phyloP scores from a whole-genome alignment of 2,888 invertebrate species.

The Aphodius sticticus region DNA sequence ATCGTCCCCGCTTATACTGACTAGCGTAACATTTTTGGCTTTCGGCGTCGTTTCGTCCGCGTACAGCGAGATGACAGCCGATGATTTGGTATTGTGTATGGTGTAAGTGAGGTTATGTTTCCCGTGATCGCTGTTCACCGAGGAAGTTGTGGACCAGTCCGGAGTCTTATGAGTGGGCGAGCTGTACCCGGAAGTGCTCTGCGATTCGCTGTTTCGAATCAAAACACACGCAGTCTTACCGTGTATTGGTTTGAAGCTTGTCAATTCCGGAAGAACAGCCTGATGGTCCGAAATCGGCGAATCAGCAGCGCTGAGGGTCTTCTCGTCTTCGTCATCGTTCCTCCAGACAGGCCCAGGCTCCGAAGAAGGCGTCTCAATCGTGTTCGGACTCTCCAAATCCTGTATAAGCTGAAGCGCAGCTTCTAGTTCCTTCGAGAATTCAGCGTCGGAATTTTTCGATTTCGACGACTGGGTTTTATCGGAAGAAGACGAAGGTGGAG shows the following conservation, averaged over 20 bases:
- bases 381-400: slow-evolving; percentile 62
- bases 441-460: slow-evolving; percentile 59
- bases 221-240: slow-evolving; percentile 56
- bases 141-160: slow-evolving; percentile 59
- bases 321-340: slow-evolving; percentile 56
- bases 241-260: slow-evolving; percentile 53
- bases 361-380: slow-evolving; percentile 60
- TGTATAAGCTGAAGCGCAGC: slow-evolving; percentile 63
- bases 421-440: slow-evolving; percentile 62
- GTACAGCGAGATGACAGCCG: slow-evolving; percentile 60
- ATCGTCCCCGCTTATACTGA: slow-evolving; percentile 56
- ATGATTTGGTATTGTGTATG: slow-evolving; percentile 59
- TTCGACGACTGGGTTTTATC: slow-evolving; percentile 53
- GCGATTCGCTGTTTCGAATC: slow-evolving; percentile 58
- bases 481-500: slow-evolving; percentile 48
- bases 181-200: slow-evolving; percentile 63
- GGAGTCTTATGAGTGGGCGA: slow-evolving; percentile 60
- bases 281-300: slow-evolving; percentile 55
- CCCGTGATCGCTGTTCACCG: slow-evolving; percentile 55
- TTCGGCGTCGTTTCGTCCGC: slow-evolving; percentile 46
- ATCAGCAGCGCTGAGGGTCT: slow-evolving; percentile 59
- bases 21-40: slow-evolving; percentile 59
- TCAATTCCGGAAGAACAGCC: slow-evolving; percentile 47
- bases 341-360: slow-evolving; percentile 57
- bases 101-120: slow-evolving; percentile 56